phyloP scores from a whole-genome alignment of 2,113 vertebrate genomes.

The Pantherophis guttatus region DNA sequence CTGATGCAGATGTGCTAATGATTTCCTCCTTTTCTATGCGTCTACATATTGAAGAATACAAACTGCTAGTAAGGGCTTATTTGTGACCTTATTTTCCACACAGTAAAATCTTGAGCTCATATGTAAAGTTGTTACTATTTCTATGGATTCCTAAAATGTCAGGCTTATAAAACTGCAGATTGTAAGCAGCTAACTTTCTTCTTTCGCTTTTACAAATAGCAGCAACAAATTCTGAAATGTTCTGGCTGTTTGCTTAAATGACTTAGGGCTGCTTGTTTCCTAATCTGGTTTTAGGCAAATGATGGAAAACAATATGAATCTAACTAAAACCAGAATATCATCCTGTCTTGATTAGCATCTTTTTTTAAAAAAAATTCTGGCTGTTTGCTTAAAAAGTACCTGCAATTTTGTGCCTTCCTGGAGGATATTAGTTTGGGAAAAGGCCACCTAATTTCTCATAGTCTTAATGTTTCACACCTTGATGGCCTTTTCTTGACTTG shows the following conservation, averaged over 20 bases:
- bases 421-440: neutral
- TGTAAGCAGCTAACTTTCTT: neutral
- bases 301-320: neutral
- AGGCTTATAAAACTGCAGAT: neutral
- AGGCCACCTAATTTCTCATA: neutral
- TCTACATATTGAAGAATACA: neutral
- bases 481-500: neutral
- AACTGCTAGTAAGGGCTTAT: neutral
- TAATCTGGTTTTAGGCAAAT: neutral
- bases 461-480: neutral
- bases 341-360: neutral
- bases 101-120: neutral
- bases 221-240: neutral
- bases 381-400: neutral
- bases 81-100: neutral
- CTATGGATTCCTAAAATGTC: neutral
- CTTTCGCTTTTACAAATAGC: neutral
- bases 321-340: neutral
- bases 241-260: neutral
- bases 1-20: neutral
- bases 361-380: neutral
- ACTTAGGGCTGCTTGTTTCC: neutral
- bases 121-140: neutral
- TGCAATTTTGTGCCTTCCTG: neutral
- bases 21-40: neutral